Evolutionary conservation across 2,888 invertebrate genomes (phyloP).

Genomic region (Heteromurus nitidus): DNA sequence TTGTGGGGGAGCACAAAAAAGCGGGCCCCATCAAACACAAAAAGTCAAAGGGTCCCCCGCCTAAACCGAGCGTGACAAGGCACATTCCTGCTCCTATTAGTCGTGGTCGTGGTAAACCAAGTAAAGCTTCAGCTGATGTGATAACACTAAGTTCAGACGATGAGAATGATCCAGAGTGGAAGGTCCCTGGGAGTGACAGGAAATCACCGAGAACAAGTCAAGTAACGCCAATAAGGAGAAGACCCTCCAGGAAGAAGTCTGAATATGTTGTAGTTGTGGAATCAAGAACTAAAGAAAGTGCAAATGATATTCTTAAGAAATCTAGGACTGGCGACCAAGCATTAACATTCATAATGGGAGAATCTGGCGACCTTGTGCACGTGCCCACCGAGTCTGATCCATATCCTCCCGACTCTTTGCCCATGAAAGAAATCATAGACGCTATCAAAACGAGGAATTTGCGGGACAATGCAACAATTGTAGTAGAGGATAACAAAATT

Average conservation of each 20-base stretch:
- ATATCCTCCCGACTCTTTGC: conserved; percentile 39
- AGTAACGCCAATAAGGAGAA: background rate
- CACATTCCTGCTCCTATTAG: too few species aligned
- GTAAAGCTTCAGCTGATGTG: conserved; percentile 21
- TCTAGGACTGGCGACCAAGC: conserved; percentile 29
- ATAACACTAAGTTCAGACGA: conserved; percentile 59
- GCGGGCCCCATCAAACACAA: background rate
- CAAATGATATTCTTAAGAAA: conserved; percentile 31
- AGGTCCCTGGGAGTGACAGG: conserved; percentile 16
- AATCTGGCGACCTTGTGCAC: conserved; percentile 50
- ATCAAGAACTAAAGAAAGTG: conserved; percentile 27
- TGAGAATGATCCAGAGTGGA: conserved; percentile 55
- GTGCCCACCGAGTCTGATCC: conserved; percentile 35
- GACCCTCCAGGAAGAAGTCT: conserved; percentile 32
- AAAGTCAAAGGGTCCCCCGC: background rate
- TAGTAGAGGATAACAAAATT: conserved; percentile 56
- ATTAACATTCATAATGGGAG: conserved; percentile 50
- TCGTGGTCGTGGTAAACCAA: background rate
- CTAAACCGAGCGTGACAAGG: too few species aligned
- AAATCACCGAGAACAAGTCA: background rate
- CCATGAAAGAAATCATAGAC: conserved; percentile 57
- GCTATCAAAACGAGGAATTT: conserved; percentile 45
- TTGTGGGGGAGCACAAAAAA: conserved; percentile 50
- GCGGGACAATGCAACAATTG: conserved; percentile 51
- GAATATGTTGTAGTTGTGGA: conserved; percentile 56